A percentile compares a stretch with the other conserved stretches of the same genome.
Evolutionary conservation across 2,797 vertebrate genomes (phyloP).

Genomic region (Harpagifer antarcticus): DNA sequence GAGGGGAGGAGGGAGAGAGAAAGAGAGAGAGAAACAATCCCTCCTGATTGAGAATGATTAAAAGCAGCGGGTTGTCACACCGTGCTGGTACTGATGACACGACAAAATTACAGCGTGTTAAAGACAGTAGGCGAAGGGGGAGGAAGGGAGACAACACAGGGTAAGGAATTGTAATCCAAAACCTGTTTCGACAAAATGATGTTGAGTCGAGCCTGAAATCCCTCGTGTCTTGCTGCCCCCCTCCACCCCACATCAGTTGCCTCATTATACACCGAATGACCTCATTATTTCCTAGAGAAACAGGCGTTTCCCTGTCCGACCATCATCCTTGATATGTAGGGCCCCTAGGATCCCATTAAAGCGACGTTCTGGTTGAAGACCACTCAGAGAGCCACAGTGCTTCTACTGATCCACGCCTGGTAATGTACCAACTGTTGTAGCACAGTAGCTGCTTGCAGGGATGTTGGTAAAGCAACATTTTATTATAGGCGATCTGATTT

Average conservation of each 20-base stretch:
- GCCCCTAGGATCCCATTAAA: slow-evolving; percentile 78
- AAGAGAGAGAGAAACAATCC: slow-evolving; percentile 53
- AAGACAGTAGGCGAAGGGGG: slow-evolving; percentile 54
- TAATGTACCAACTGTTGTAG: slow-evolving; percentile 69
- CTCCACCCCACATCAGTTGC: slow-evolving; percentile 52
- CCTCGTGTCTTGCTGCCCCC: slow-evolving; percentile 31
- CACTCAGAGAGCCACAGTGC: slow-evolving; percentile 63
- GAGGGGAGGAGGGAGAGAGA: neutral
- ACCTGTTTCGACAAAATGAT: slow-evolving; percentile 68
- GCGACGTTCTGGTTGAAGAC: slow-evolving; percentile 65
- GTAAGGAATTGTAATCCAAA: slow-evolving; percentile 53
- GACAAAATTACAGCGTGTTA: slow-evolving; percentile 75
- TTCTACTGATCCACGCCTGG: slow-evolving; percentile 64
- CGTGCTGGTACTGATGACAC: slow-evolving; percentile 76
- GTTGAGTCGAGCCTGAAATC: slow-evolving; percentile 64
- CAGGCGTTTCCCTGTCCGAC: slow-evolving; percentile 63
- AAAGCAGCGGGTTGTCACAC: slow-evolving; percentile 79
- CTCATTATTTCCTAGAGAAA: slow-evolving; percentile 80
- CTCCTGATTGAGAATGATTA: slow-evolving; percentile 83
- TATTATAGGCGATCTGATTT: slow-evolving; percentile 72
- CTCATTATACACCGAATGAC: slow-evolving; percentile 77
- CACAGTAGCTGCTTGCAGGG: slow-evolving; percentile 50
- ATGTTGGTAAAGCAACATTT: slow-evolving; percentile 75
- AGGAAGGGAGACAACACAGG: slow-evolving; percentile 35
- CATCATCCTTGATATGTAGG: slow-evolving; percentile 68